Base-by-base conservation (phyloP, 2,797 vertebrate genomes). In the Etheostoma nigrum region DNA sequence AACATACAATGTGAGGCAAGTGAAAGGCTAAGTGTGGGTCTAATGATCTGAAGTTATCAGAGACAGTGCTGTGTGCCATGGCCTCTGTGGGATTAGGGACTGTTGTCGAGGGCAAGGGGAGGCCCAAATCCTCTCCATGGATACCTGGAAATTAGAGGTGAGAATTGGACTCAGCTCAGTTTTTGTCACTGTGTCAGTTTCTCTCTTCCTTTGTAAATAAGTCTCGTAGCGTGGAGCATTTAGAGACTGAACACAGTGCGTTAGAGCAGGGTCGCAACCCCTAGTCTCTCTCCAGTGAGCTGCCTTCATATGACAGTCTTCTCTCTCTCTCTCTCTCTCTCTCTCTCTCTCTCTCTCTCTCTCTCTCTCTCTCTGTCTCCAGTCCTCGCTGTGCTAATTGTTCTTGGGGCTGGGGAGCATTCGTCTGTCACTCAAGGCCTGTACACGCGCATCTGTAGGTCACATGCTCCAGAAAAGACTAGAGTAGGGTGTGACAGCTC, bases 221-320 rank as follows among this genome's bases (percentile, higher is more conserved):
- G 51, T 64, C 68, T 62, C 2, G 44, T 30, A 47, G 77, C 21
- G 23, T 48, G 67, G 48, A 74, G 73, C 61, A 70, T 83, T 55
- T 79, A 66, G 73, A 3, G 48, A 62, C 61, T 62, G 67, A 74
- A 73, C 79, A 69, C 76, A 23, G 76, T 19, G 74, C 44, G 21
- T 27, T 59, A 27, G 77, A 76, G 76, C 44, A 45, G 79, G 81
- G 81, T 85, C 73, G 8, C 48, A 69, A 78, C 77, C 79, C 65
- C 55, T 71, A 53, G 33, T 82, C 75, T 90, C 85, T 82, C 81
- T 84, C 65, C 78, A 71, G 76, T 83, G 87, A 88, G 82, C 81
- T 60, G 60, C 74, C 52, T 78, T 49, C 47, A 19, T 54, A 25
- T 81, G 81, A 85, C 81, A 78, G 58, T 72, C 66, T 64, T 42